Evolutionary conservation across 2,888 invertebrate genomes (phyloP), one percentile per base, ranked within the genome.

Genomic region (Pocota personata): DNA sequence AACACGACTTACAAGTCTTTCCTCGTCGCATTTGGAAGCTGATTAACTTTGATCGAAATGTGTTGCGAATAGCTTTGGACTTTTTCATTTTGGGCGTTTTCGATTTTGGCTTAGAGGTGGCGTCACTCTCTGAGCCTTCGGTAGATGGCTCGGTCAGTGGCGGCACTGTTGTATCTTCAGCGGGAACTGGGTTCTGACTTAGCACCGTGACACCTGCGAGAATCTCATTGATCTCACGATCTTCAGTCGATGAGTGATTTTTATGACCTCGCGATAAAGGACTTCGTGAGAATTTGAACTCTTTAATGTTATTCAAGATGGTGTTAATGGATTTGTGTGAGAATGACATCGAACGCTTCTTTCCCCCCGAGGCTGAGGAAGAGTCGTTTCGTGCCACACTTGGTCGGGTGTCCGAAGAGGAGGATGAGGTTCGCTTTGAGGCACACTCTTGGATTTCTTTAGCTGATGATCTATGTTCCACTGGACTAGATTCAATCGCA

Each of bases 31-130:
- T 80, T 86, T 92, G 92, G 55, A 92, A 92, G 75, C 88, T 90
- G 46, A 92, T 89, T 48, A 92, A 72, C 76, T 92, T 92, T 76
- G 90, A 89, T 64, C 92, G 92, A 89, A 92, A 92, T 87, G 91
- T 92, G 52, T 91, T 91, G 32, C 91, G 90, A 55, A 92, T 90
- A 76, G 90, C 90, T 90, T 91, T 92, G 16, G 91, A 90, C 88
- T 91, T 91, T 89, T 91, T 92, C 79, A 91, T 90, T 88, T 91
- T 91, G 87, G 92, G 91, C 89, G 91, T 90, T 89, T 91, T 92
- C 19, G 90, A 89, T 88, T 90, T 92, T 79, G 90, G 88, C 88
- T 90, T 91, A 82, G 90, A 89, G 64, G 82, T 77, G 48, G 82
- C 82, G 77, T 77, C 52, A 21, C 40, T 69, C 21, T 79, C 75